phyloP scores from a whole-genome alignment of 1,140 invertebrate genomes.

The Luehdorfia chinensis region DNA sequence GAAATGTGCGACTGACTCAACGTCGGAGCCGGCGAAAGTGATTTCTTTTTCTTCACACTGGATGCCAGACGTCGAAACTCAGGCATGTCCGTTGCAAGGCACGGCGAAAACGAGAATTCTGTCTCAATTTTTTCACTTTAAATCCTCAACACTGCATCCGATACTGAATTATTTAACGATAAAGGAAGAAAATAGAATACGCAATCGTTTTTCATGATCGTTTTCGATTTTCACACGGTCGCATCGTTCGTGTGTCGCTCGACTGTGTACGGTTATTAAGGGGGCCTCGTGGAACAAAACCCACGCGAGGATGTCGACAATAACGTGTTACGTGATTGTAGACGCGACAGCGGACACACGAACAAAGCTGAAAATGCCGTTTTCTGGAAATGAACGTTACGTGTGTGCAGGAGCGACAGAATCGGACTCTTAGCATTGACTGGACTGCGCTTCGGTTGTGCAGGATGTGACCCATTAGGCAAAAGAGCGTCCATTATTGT shows the following conservation, averaged over 20 bases:
- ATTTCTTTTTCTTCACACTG: slow-evolving; percentile 72
- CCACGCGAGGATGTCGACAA: slow-evolving; percentile 57
- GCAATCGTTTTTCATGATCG: slow-evolving; percentile 32
- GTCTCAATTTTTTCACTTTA: slow-evolving; percentile 29
- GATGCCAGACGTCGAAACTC: slow-evolving; percentile 54
- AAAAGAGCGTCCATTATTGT: slow-evolving; percentile 69
- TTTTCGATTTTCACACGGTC: slow-evolving; percentile 39
- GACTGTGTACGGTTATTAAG: slow-evolving; percentile 29
- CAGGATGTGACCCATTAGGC: slow-evolving; percentile 70
- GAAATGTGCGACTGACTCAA: slow-evolving; percentile 49
- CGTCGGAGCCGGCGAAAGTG: slow-evolving; percentile 40
- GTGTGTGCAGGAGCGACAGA: slow-evolving; percentile 45
- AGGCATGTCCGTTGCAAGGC: slow-evolving; percentile 67
- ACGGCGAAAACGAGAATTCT: slow-evolving; percentile 37
- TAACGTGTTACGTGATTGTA: slow-evolving; percentile 42
- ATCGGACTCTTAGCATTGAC: slow-evolving; percentile 62
- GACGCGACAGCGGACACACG: slow-evolving; percentile 40
- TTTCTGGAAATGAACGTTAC: slow-evolving; percentile 31
- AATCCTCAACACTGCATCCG: slow-evolving; percentile 66
- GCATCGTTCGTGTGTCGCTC: slow-evolving; percentile 47
- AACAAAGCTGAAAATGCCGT: slow-evolving; percentile 35
- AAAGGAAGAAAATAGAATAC: slow-evolving; percentile 9
- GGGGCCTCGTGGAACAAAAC: slow-evolving; percentile 27
- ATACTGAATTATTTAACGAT: slow-evolving; percentile 25
- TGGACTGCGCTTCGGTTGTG: slow-evolving; percentile 52